Percentiles rank a stretch among this genome's conserved stretches.
These are phyloP conservation scores for Anisognathus igniventris DNA, from an alignment of 2,797 vertebrate genomes.

Conservation along the genomic window DNA sequence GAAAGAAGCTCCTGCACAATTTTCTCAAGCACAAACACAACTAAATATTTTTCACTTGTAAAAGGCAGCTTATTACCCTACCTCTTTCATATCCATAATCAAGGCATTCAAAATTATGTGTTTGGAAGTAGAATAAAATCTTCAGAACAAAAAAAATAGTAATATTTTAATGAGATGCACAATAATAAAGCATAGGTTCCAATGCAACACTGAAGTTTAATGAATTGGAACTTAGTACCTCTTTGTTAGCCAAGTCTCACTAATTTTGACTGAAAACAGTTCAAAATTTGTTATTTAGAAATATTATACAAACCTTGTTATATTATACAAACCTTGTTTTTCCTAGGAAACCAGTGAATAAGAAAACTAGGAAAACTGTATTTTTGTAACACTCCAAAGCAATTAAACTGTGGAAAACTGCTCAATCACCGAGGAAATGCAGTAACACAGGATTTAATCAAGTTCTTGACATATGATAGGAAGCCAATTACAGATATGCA, in stretches of 20 bases:
- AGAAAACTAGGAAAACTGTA: background rate
- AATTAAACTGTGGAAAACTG: background rate
- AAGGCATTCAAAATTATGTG: background rate
- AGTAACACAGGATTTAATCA: slow-evolving; percentile 12
- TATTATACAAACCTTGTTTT: background rate
- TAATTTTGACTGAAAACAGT: background rate
- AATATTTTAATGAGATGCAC: background rate
- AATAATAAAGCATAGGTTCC: background rate
- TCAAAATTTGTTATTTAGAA: background rate
- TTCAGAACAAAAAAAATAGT: background rate
- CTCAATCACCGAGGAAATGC: slow-evolving; percentile 22
- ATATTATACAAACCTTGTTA: background rate
- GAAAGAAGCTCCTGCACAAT: background rate
- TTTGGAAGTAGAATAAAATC: background rate
- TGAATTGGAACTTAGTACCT: background rate
- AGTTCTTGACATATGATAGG: background rate
- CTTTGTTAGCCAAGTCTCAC: background rate
- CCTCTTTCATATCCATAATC: background rate
- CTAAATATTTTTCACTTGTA: background rate
- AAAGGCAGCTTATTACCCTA: background rate
- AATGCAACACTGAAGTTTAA: background rate
- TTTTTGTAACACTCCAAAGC: background rate
- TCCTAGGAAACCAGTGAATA: background rate
- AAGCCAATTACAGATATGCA: background rate
- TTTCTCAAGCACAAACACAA: background rate